Evolutionary conservation across 2,797 vertebrate genomes (phyloP).

Genomic region (Lacerta viridis): DNA sequence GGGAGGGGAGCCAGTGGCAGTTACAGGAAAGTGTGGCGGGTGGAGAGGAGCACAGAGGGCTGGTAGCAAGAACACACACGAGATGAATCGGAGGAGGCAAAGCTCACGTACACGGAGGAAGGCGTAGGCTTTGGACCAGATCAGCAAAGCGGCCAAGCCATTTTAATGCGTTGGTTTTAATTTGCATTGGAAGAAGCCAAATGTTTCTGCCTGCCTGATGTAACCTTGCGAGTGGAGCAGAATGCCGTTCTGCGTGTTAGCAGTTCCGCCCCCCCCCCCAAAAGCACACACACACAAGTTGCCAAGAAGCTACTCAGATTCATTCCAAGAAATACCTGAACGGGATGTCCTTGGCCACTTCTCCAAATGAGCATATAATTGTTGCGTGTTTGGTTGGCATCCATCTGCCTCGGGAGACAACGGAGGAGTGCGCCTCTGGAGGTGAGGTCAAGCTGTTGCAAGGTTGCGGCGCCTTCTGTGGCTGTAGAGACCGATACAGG

Average conservation of each 20-base stretch:
- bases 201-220: not conserved
- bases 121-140: not conserved
- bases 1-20: slow-evolving; percentile 32
- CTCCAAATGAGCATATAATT: not conserved
- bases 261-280: not conserved
- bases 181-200: not conserved
- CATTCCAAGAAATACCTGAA: not conserved
- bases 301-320: not conserved
- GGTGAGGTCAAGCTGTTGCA: too few species aligned
- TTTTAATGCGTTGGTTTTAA: not conserved
- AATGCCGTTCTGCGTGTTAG: not conserved
- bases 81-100: slow-evolving; percentile 30
- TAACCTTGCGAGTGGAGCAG: not conserved
- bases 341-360: not conserved
- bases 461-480: too few species aligned
- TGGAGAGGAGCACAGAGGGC: slow-evolving; percentile 20
- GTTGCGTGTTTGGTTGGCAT: not conserved
- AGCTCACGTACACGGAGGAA: not conserved
- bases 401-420: too few species aligned
- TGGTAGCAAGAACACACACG: not conserved
- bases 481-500: too few species aligned
- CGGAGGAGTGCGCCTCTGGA: too few species aligned
- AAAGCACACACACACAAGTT: not conserved
- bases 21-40: not conserved
- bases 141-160: not conserved